phyloP scores from a whole-genome alignment of 2,797 vertebrate species.

The Gephyroberyx darwinii region DNA sequence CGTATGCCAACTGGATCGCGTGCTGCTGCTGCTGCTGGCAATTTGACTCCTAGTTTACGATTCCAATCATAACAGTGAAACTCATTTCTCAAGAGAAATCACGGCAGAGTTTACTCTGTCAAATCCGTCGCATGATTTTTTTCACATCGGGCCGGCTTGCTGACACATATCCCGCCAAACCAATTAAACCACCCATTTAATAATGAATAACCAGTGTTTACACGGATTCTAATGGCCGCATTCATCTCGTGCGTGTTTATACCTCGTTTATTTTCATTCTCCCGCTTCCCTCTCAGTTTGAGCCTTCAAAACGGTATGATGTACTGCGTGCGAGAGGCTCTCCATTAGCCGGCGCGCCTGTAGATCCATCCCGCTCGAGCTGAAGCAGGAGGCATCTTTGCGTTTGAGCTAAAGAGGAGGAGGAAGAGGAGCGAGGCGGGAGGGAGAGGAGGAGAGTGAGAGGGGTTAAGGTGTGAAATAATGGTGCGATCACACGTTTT shows the following conservation, averaged over 20 bases:
- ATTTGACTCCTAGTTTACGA: slow-evolving; percentile 44
- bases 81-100: slow-evolving; percentile 51
- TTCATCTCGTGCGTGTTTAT: slow-evolving; percentile 58
- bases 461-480: not conserved
- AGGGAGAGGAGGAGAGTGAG: slow-evolving; percentile 1
- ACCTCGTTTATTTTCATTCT: slow-evolving; percentile 67
- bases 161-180: slow-evolving; percentile 35
- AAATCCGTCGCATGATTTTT: slow-evolving; percentile 49
- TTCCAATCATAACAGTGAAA: slow-evolving; percentile 35
- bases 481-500: slow-evolving; percentile 15
- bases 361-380: slow-evolving; percentile 46
- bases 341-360: slow-evolving; percentile 46
- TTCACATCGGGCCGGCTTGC: slow-evolving; percentile 22
- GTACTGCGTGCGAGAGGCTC: slow-evolving; percentile 49
- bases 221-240: slow-evolving; percentile 51
- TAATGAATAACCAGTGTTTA: slow-evolving; percentile 67
- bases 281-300: slow-evolving; percentile 50
- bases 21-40: slow-evolving; percentile 36
- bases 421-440: slow-evolving; percentile 28
- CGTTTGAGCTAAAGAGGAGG: slow-evolving; percentile 21
- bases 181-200: slow-evolving; percentile 64
- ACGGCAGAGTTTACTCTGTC: slow-evolving; percentile 44
- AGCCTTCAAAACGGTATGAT: slow-evolving; percentile 61
- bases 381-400: slow-evolving; percentile 18
- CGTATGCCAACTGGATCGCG: slow-evolving; percentile 21